Evolutionary conservation across 2,797 vertebrate species (phyloP).

Genomic region (Lacerta agilis): DNA sequence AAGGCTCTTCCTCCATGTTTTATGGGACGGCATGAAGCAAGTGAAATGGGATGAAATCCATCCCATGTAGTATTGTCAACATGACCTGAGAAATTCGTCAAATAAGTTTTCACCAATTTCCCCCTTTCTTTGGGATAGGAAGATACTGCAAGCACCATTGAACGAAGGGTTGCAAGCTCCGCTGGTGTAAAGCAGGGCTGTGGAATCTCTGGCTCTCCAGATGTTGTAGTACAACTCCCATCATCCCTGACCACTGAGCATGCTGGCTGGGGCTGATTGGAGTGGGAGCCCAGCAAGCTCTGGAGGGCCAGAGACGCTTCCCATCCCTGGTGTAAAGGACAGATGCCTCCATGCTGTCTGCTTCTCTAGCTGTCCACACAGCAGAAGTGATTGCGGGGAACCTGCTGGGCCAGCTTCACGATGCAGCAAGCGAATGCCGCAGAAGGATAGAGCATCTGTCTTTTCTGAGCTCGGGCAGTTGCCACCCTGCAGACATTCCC

Average conservation of each 20-base stretch:
- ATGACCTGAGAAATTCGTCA: neutral
- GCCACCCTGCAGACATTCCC: no score
- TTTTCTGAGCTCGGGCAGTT: neutral
- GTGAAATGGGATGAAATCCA: neutral
- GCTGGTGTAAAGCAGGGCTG: accelerated
- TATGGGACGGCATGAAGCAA: neutral
- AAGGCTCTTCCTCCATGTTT: neutral
- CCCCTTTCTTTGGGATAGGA: constrained; percentile 19
- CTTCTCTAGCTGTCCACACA: no score
- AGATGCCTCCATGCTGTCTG: neutral
- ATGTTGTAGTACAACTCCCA: no score
- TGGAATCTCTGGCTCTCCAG: no score
- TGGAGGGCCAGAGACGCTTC: no score
- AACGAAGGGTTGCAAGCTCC: neutral
- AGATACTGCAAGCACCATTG: neutral
- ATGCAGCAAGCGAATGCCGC: neutral
- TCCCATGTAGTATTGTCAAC: neutral
- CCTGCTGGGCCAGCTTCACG: neutral
- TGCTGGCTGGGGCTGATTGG: no score
- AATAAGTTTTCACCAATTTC: constrained; percentile 17
- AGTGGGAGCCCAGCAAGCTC: no score
- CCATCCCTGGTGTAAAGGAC: neutral
- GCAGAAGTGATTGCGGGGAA: neutral
- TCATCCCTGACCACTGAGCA: no score
- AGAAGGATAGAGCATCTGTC: no score